Base-by-base conservation (phyloP, 30 jellyfish, hydroid and myxozoan species). In the Aurelia aurita region DNA sequence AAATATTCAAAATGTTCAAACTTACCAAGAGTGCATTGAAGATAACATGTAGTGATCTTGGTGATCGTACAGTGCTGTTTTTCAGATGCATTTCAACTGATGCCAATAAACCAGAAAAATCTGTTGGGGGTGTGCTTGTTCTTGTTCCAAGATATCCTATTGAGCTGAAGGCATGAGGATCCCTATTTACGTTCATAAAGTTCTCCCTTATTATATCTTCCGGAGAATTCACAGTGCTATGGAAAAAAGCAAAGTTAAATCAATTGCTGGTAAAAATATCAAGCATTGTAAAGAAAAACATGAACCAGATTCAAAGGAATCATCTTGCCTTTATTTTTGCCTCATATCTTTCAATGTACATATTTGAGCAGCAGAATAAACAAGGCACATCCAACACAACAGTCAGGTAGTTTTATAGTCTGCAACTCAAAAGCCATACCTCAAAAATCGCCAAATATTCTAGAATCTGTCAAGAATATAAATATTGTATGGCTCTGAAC, bases 111-210 rank as follows among this genome's bases (percentile, higher is more conserved):
- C 91, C 76, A 53, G 96, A 58, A 85, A 94, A 94, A 58, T 88
- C 89, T 0, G 99, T 94, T 60, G 97, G 97, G 44, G 94, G 96
- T 16, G 95, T 43, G 31, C 32, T 72, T 3, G 99, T 94, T 45
- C 87, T 69, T 28, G 99, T 94, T 1, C 99, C 99, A 89, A 94
- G 98, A 58, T 94, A 94, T 20, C 91, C 64, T 28, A 94, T 94
- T 6, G 97, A 88, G 77, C 99, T 94, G 88, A 94, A 94, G 7
- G 99, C 99, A 47, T 96, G 85, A 7, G 97, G 97, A 67, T 89
- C 96, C 72, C 97, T 70, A 12, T 89, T 88, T 58, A 94, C 82
- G 58, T 88, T 88, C 61, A 69, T 90, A 85, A 94, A 94, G 49
- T 86, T 83, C 49, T 89, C 97, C 45, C 99, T 61, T 55, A 94